Percentiles rank a stretch among this genome's conserved stretches.
Evolutionary conservation across 2,797 vertebrate species (phyloP).

Genomic region (Macropodus opercularis): DNA sequence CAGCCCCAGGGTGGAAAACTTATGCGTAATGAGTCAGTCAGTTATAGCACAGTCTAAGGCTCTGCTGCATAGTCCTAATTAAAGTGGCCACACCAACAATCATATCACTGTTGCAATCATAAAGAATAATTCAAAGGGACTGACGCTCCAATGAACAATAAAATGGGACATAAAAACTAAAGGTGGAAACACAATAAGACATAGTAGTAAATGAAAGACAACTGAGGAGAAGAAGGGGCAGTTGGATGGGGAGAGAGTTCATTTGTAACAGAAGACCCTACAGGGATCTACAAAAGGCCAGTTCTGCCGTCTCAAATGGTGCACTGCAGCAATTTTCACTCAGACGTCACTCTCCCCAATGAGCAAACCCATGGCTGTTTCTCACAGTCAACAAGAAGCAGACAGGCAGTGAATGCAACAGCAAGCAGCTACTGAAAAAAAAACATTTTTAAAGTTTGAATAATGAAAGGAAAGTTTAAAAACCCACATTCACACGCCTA

Average conservation of each 20-base stretch:
- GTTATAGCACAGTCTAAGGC: conserved; percentile 1
- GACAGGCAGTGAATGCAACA: conserved; percentile 29
- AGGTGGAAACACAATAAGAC: conserved; percentile 19
- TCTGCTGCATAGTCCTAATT: conserved; percentile 19
- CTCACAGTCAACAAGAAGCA: conserved; percentile 42
- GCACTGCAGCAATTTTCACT: conserved; percentile 72
- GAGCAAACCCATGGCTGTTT: conserved; percentile 36
- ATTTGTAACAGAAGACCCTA: conserved; percentile 63
- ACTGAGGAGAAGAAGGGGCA: conserved; percentile 9
- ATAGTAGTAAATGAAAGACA: conserved; percentile 13
- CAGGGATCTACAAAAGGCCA: conserved; percentile 65
- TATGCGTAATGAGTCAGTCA: neutral
- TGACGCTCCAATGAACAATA: conserved; percentile 23
- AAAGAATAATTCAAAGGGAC: conserved; percentile 20
- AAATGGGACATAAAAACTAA: conserved; percentile 16
- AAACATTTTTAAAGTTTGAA: conserved; percentile 6
- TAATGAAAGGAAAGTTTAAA: conserved; percentile 20
- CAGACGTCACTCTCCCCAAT: conserved; percentile 49
- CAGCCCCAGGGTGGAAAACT: conserved; percentile 13
- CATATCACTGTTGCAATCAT: conserved; percentile 18
- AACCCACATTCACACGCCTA: no score
- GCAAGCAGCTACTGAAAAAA: conserved; percentile 11
- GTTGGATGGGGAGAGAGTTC: conserved; percentile 37
- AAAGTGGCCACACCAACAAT: conserved; percentile 23
- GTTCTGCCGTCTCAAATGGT: conserved; percentile 64